phyloP scores from a whole-genome alignment of 2,888 invertebrate genomes.

The Patella ulyssiponensis region DNA sequence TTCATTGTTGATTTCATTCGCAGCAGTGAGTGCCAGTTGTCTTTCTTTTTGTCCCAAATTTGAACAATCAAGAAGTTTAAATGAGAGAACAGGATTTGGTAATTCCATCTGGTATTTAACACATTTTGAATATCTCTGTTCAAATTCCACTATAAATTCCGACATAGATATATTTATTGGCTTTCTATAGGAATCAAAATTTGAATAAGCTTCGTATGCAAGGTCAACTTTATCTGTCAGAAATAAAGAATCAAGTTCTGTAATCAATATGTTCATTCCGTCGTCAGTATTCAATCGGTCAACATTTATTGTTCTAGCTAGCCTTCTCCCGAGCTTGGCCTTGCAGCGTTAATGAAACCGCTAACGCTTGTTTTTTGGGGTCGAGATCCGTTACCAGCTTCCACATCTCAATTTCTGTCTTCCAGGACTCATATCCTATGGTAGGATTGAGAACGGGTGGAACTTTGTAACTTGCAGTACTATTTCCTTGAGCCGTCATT shows the following conservation, averaged over 20 bases:
- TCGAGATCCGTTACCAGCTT: background rate
- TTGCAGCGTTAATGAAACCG: background rate
- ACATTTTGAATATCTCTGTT: background rate
- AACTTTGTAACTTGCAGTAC: background rate
- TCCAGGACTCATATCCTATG: background rate
- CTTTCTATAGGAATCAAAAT: too few species aligned
- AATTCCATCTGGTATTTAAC: background rate
- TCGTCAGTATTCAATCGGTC: background rate
- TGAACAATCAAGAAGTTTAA: background rate
- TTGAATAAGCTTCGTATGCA: too few species aligned
- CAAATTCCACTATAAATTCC: conserved; percentile 11
- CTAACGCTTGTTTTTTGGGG: background rate
- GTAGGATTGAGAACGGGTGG: background rate
- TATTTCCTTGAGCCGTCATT: background rate
- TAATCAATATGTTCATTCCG: too few species aligned
- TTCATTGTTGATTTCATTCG: background rate
- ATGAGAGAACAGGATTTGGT: conserved; percentile 13
- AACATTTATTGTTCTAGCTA: background rate
- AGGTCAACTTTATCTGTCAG: too few species aligned
- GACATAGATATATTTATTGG: too few species aligned
- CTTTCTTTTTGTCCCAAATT: background rate
- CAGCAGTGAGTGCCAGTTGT: background rate
- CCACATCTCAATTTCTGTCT: background rate
- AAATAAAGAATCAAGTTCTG: too few species aligned
- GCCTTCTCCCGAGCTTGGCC: background rate